These are phyloP conservation scores for Mycteria americana DNA, from an alignment of 2,797 vertebrate genomes.

Conservation along the genomic window DNA sequence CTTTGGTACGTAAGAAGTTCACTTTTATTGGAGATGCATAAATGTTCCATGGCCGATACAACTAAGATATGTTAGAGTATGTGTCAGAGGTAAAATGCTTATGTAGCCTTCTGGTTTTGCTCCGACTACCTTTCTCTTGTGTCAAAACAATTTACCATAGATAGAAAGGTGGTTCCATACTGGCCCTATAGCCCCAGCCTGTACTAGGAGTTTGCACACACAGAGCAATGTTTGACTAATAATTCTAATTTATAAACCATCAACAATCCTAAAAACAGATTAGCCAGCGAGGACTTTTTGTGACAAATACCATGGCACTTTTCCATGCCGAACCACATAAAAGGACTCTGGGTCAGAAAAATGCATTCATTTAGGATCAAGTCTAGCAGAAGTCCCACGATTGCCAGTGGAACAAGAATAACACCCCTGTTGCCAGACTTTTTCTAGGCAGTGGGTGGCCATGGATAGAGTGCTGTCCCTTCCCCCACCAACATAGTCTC, in stretches of 20 bases:
- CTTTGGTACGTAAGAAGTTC: background rate
- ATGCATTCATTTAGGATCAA: slow-evolving; percentile 73
- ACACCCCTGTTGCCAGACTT: slow-evolving; percentile 69
- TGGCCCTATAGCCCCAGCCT: background rate
- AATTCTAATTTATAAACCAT: slow-evolving; percentile 66
- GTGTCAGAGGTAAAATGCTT: background rate
- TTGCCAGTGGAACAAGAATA: slow-evolving; percentile 71
- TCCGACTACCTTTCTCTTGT: background rate
- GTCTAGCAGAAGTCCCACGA: slow-evolving; percentile 65
- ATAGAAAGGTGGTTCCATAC: background rate
- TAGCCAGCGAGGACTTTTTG: slow-evolving; percentile 59
- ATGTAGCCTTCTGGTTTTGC: background rate
- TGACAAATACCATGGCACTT: slow-evolving; percentile 67
- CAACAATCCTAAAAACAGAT: slow-evolving; percentile 69
- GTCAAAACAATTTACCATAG: background rate
- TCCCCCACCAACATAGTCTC: slow-evolving; percentile 55
- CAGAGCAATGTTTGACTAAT: slow-evolving; percentile 55
- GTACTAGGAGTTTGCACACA: slow-evolving; percentile 6
- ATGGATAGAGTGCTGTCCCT: slow-evolving; percentile 40
- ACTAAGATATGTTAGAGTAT: background rate
- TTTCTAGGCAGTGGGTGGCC: slow-evolving; percentile 70
- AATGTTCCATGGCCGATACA: background rate
- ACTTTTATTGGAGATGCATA: background rate
- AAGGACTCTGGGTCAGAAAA: slow-evolving; percentile 65
- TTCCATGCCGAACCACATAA: slow-evolving; percentile 69